Base-by-base conservation (phyloP, 2,888 invertebrate species). In the Lottia scabra region DNA sequence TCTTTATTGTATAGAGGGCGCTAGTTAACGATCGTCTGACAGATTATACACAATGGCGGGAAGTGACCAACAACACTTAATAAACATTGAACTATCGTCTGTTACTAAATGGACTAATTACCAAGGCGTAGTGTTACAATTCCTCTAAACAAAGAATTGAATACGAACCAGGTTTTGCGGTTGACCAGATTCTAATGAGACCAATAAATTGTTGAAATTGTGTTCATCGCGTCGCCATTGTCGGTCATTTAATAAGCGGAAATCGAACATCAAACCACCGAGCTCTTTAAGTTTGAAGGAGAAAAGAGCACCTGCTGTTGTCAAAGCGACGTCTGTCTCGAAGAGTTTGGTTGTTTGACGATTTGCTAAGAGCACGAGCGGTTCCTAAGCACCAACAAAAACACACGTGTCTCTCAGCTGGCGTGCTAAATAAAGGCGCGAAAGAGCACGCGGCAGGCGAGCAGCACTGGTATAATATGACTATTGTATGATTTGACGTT, bases 381-480 rank as follows among this genome's bases (percentile, higher is more conserved):
- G 19, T 56, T 56, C 56, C 19, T 23, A 19, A 23, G 56, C 19
- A 56, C 56, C 56, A 56, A 56, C 56, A 56, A 56, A 23, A 56
- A 56, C 56, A 56, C 56, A 56, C 56, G 56, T 56, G 56, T 13
- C 56, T 19, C 56, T 56, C 56, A 56, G 56, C 56, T 56, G 56
- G 56, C 56, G 19, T 19, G 23, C 56, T 56, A 23, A 56, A 56
- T 56, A 56, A 56, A 23, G 56, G 56, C 23, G 56, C 56, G 12
- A 56, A 56, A 56, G 56, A 23, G 23, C 56, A 56, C 56, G 56
- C 23, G 56, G 23, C 56, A 23, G 19, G 23, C 23, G 19, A 23
- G 19, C 56, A 56, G 19, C 56, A 56, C 19, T 23, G 56, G 56
- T 56, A 23, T 56, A 23, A 56, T 23, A 56, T 56, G 56, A 12